Percentiles rank a stretch among this genome's conserved stretches.
Conservation (phyloP, 2,113 vertebrate genomes). For the Grammomys dolichurus region DNA sequence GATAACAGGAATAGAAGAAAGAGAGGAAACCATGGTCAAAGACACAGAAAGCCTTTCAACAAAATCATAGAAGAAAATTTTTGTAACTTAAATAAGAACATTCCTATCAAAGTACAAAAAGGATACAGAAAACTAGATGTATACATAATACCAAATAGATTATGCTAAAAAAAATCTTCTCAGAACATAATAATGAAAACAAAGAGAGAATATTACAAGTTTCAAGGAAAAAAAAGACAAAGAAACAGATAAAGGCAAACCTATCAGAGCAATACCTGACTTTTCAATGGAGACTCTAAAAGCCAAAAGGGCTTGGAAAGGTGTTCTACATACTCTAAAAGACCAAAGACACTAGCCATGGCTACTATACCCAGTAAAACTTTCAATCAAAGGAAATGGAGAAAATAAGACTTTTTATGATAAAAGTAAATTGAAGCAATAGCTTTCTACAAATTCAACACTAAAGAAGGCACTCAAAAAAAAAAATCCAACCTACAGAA, state of each 20-base stretch:
- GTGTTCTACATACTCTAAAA: neutral
- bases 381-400: neutral
- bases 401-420: neutral
- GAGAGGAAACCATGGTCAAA: neutral
- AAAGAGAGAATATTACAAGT: neutral
- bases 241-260: neutral
- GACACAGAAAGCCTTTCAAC: neutral
- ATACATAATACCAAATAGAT: neutral
- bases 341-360: neutral
- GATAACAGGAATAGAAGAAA: neutral
- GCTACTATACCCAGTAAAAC: neutral
- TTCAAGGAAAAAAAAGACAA: neutral
- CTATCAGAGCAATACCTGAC: neutral
- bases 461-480: neutral
- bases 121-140: neutral
- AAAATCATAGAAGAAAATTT: neutral
- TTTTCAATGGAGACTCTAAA: neutral
- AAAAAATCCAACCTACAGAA: neutral
- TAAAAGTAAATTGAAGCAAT: neutral
- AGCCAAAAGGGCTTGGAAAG: neutral
- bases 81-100: neutral
- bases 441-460: neutral
- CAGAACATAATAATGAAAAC: neutral
- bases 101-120: neutral
- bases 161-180: neutral